Evolutionary conservation across 30 jellyfish, hydroid and myxozoan genomes (phyloP).

Genomic region (Pseudorhiza aurosa): DNA sequence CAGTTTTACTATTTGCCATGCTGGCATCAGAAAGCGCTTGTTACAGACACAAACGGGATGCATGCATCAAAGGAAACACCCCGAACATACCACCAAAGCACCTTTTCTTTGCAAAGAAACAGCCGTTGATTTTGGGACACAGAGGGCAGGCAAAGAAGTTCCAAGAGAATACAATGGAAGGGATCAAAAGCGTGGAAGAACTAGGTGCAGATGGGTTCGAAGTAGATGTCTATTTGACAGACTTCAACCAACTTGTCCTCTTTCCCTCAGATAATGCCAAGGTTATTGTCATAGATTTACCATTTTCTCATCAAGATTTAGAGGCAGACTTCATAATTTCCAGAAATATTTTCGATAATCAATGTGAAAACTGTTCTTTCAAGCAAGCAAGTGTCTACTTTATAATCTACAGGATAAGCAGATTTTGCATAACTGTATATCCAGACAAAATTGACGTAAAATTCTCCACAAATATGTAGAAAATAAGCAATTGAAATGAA

Average conservation of each 20-base stretch:
- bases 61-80: conserved; percentile 58
- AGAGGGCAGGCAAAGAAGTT: conserved; percentile 78
- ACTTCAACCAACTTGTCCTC: conserved; percentile 70
- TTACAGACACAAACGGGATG: too few relatives aligned
- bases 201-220: conserved; percentile 90
- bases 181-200: conserved; percentile 57
- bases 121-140: conserved; percentile 87
- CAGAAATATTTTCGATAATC: too few relatives aligned
- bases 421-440: too few relatives aligned
- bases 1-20: too few relatives aligned
- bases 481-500: too few relatives aligned
- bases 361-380: too few relatives aligned
- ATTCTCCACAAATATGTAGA: too few relatives aligned
- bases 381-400: too few relatives aligned
- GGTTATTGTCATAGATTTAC: background rate
- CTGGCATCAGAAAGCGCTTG: too few relatives aligned
- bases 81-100: conserved; percentile 71
- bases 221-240: conserved; percentile 69
- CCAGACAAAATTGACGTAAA: too few relatives aligned
- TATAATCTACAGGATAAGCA: too few relatives aligned
- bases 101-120: conserved; percentile 57
- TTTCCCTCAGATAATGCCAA: conserved; percentile 83
- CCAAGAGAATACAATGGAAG: conserved; percentile 87
- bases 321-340: too few relatives aligned
- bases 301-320: background rate